Conservation (phyloP, 2,113 vertebrate species). For the Pteropus alecto region DNA sequence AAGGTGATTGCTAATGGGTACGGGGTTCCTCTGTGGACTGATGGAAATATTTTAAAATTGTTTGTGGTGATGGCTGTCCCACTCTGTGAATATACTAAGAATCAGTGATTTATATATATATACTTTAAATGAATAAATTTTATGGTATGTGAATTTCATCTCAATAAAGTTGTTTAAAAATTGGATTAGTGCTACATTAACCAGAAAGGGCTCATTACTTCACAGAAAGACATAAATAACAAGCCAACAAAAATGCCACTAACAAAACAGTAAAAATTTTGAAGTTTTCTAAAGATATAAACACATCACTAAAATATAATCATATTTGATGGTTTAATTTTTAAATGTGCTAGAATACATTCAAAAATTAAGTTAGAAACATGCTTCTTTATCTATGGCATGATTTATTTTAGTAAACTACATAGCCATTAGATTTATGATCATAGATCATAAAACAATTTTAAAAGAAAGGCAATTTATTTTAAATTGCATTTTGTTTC, state of each 20-base stretch:
- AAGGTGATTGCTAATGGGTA: neutral
- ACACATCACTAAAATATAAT: neutral
- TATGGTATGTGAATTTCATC: neutral
- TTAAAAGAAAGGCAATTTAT: neutral
- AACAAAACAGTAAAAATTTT: neutral
- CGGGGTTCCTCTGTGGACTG: neutral
- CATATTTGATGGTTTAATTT: neutral
- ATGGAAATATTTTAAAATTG: neutral
- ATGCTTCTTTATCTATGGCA: neutral
- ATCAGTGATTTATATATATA: neutral
- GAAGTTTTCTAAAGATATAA: neutral
- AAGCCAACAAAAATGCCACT: neutral
- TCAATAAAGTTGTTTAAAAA: neutral
- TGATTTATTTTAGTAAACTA: neutral
- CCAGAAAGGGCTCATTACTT: neutral
- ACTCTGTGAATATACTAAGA: neutral
- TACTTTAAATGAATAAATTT: neutral
- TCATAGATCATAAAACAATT: neutral
- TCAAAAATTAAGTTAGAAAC: neutral
- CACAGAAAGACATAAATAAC: neutral
- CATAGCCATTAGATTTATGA: neutral
- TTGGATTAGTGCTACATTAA: neutral
- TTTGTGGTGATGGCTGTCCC: neutral
- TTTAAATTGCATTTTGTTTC: neutral
- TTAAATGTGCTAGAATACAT: neutral